These are phyloP conservation scores for Selenia dentaria DNA, from an alignment of 2,888 invertebrate species.

Conservation along the genomic window DNA sequence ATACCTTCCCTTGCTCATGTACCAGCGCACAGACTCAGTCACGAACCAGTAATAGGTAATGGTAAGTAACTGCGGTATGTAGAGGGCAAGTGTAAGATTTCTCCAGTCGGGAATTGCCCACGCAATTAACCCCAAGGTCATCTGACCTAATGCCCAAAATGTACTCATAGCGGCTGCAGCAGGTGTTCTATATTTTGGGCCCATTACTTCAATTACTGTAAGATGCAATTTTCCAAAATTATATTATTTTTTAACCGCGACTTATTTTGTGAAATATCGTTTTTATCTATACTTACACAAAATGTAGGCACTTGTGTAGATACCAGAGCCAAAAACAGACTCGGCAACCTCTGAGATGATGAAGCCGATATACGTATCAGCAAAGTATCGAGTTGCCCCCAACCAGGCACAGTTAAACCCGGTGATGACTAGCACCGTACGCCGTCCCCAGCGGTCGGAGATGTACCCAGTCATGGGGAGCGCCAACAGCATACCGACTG, in stretches of 20 bases:
- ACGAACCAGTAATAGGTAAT: conserved; percentile 87
- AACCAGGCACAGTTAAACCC: conserved; percentile 86
- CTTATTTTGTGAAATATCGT: not conserved
- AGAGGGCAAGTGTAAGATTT: conserved; percentile 86
- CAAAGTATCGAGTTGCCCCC: conserved; percentile 85
- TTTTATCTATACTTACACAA: conserved; percentile 78
- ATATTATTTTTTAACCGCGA: not conserved
- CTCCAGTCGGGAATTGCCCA: conserved; percentile 89
- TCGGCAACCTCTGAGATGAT: conserved; percentile 88
- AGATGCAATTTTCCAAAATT: conserved; percentile 4
- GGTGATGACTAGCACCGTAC: conserved; percentile 82
- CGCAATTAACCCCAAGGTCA: conserved; percentile 66
- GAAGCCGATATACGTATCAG: conserved; percentile 87
- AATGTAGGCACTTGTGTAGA: conserved; percentile 88
- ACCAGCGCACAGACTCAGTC: conserved; percentile 91
- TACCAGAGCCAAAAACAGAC: conserved; percentile 86
- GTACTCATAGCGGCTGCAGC: conserved; percentile 16
- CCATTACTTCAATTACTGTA: conserved; percentile 77
- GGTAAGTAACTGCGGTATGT: conserved; percentile 87
- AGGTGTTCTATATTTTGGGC: conserved; percentile 7
- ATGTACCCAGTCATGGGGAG: conserved; percentile 88
- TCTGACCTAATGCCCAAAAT: conserved; percentile 6
- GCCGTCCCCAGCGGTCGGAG: conserved; percentile 89
- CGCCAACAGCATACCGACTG: conserved; percentile 87
- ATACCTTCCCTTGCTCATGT: conserved; percentile 87